phyloP scores from a whole-genome alignment of 2,113 vertebrate genomes.

The Gymnobelideus leadbeateri region DNA sequence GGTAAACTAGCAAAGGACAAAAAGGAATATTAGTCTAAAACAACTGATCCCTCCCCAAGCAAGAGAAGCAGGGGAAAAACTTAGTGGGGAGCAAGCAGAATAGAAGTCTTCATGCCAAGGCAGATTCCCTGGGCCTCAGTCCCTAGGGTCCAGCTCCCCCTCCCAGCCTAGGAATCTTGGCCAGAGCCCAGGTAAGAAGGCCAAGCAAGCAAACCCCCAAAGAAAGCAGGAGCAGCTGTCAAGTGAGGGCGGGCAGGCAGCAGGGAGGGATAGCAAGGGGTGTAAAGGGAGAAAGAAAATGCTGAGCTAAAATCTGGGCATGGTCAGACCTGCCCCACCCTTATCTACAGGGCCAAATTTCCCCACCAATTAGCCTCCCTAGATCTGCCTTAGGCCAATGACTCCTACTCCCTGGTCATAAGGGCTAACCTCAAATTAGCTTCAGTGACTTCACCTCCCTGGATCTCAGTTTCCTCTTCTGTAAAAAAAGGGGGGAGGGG shows the following conservation, averaged over 20 bases:
- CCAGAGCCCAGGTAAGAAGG: not conserved
- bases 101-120: not conserved
- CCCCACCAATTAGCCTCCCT: not conserved
- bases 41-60: not conserved
- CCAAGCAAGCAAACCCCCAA: constrained; percentile 57
- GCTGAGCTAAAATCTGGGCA: constrained; percentile 7
- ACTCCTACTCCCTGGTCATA: not conserved
- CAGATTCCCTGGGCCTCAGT: not conserved
- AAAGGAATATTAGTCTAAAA: not conserved
- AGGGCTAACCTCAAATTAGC: not conserved
- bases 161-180: constrained; percentile 33
- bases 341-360: not conserved
- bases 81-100: rapidly evolving
- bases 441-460: not conserved
- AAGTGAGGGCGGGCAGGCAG: constrained; percentile 14
- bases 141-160: not conserved
- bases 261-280: not conserved
- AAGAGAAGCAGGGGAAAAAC: not conserved
- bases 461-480: not conserved
- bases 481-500: not conserved
- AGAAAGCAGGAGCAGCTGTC: constrained; percentile 74
- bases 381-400: not conserved
- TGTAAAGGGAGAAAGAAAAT: constrained; percentile 4
- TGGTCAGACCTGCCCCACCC: not conserved
- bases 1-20: not conserved